These are phyloP conservation scores for Erannis defoliaria DNA, from an alignment of 2,888 invertebrate species.

Conservation along the genomic window DNA sequence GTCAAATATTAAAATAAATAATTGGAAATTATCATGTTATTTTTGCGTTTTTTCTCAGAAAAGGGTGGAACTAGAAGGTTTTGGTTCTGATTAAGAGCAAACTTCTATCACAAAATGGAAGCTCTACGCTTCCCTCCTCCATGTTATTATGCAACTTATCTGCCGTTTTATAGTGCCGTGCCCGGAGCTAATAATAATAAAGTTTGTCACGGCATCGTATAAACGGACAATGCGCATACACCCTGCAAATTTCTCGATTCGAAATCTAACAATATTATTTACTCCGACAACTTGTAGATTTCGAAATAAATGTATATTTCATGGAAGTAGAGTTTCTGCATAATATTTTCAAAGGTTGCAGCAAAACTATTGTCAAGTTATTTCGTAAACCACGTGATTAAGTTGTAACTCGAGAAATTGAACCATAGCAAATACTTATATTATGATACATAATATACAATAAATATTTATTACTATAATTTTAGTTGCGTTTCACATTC, in stretches of 20 bases:
- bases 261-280: conserved; percentile 21
- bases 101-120: conserved; percentile 15
- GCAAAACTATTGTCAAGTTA: neutral
- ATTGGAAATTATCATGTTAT: no score
- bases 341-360: neutral
- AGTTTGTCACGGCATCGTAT: conserved; percentile 56
- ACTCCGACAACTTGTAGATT: conserved; percentile 10
- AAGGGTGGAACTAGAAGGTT: neutral
- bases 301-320: conserved; percentile 6
- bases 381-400: no score
- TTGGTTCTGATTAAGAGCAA: neutral
- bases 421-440: no score
- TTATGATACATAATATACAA: no score
- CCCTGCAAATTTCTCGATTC: conserved; percentile 26
- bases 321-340: neutral
- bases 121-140: conserved; percentile 34
- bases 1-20: no score
- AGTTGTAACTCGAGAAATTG: no score
- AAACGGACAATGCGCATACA: conserved; percentile 57
- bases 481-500: no score
- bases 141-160: conserved; percentile 63
- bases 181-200: conserved; percentile 71
- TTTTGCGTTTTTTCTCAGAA: no score
- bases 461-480: no score
- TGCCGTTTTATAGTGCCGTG: conserved; percentile 69